Evolutionary conservation across 1,140 invertebrate genomes (phyloP).

Genomic region (Dryas iulia): DNA sequence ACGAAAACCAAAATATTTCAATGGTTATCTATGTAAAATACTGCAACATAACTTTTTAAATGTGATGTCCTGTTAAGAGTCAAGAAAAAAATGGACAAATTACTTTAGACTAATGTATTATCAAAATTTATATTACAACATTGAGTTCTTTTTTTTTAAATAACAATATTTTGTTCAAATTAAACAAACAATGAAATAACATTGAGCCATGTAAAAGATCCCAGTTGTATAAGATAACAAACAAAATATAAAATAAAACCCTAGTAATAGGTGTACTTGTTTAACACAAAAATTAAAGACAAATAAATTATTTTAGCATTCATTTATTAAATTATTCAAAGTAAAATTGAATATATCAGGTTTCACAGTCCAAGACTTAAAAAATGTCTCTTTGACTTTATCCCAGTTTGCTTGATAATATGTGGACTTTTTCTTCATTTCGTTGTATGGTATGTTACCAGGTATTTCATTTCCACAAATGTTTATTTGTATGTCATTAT

Average conservation of each 20-base stretch:
- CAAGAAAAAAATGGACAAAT: too few relatives aligned
- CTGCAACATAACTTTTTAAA: too few relatives aligned
- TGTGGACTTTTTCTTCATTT: constrained; percentile 72
- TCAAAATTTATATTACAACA: too few relatives aligned
- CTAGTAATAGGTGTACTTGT: too few relatives aligned
- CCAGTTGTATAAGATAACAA: background rate
- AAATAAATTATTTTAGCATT: background rate
- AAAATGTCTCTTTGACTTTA: constrained; percentile 73
- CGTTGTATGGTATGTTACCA: constrained; percentile 67
- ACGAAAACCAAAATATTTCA: too few relatives aligned
- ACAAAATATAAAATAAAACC: background rate
- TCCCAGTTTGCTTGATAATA: constrained; percentile 77
- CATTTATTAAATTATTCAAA: constrained; percentile 36
- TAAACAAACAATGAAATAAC: too few relatives aligned
- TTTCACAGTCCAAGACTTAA: constrained; percentile 82
- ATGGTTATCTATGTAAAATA: too few relatives aligned
- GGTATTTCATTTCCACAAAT: constrained; percentile 45
- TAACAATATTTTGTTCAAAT: too few relatives aligned
- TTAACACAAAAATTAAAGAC: background rate
- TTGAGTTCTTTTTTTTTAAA: too few relatives aligned
- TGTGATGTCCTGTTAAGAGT: too few relatives aligned
- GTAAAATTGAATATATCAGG: constrained; percentile 75
- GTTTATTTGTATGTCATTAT: constrained; percentile 43
- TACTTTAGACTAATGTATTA: too few relatives aligned
- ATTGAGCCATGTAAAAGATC: too few relatives aligned